These are phyloP conservation scores for Gymnarchus niloticus DNA, from an alignment of 2,113 vertebrate species.

Conservation along the genomic window DNA sequence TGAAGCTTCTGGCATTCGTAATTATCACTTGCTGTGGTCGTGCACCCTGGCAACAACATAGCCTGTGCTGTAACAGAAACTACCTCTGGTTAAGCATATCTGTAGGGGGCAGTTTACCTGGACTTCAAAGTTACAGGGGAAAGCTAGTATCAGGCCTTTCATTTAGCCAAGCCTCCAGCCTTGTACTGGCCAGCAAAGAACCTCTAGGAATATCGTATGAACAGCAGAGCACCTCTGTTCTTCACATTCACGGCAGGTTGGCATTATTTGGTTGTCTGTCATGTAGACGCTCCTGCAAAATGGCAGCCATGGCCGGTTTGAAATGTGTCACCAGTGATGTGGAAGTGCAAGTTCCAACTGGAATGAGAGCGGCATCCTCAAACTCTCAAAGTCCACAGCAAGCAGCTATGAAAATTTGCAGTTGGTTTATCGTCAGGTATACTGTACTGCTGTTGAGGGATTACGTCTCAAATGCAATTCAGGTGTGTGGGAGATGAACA, in stretches of 20 bases:
- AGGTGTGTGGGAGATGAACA: neutral
- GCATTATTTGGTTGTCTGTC: neutral
- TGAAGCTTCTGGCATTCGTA: neutral
- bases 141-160: neutral
- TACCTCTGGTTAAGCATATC: neutral
- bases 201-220: neutral
- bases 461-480: no score
- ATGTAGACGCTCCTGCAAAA: neutral
- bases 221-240: neutral
- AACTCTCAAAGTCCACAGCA: neutral
- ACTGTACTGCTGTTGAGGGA: no score
- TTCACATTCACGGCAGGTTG: neutral
- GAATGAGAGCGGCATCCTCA: neutral
- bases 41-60: neutral
- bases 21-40: neutral
- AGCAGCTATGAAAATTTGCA: no score
- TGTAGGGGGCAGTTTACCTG: no score
- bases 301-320: neutral
- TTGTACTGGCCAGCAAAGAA: neutral
- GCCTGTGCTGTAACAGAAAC: neutral
- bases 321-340: neutral
- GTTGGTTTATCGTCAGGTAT: no score
- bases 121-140: no score
- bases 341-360: neutral
- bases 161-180: neutral